Base-by-base conservation (phyloP, 2,113 vertebrate species). In the Varanus salvator region DNA sequence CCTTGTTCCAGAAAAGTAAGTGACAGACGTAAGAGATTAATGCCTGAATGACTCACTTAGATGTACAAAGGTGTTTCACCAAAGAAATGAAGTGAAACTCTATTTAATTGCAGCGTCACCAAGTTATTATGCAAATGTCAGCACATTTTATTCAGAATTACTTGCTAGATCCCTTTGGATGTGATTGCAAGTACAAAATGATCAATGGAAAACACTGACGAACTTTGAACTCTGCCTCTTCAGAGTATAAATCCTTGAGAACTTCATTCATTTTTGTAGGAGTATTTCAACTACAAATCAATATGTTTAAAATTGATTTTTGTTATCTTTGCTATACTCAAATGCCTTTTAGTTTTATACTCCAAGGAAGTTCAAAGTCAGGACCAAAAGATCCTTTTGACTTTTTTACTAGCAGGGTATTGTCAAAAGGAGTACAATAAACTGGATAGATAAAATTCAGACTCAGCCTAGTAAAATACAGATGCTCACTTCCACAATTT, bases 221-320 rank as follows among this genome's bases (percentile, higher is more conserved):
- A 89, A 34, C 54, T 87, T 93, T 95, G 50, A 69, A 86, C 89
- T 92, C 91, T 92, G 21, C 27, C 89, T 93, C 2, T 91, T 91
- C 23, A 66, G 80, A 85, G 21, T 78, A 92, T 71, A 91, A 87
- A 93, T 85, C 48, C 54, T 81, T 85, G 44, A 89, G 44, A 93
- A 93, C 31, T 48, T 0, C 0, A 93, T 60, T 91, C 66, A 68
- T 38, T 91, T 77, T 25, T 66, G 11, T 84, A 87, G 89, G 91
- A 94, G 91, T 89, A 92, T 91, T 54, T 92, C 90, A 92, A 84
- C n/a, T 68, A 68, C 31, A 80, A 81, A 94, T 93, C 75, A 94
- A 25, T 93, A 89, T 25, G 1, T 89, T 96, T 54, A 78, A 54
- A 87, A 83, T 77, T 89, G 29, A 89, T 93, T 93, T 87, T 78